These are phyloP conservation scores for Aethes cnicana DNA, from an alignment of 2,888 invertebrate species.

Conservation along the genomic window DNA sequence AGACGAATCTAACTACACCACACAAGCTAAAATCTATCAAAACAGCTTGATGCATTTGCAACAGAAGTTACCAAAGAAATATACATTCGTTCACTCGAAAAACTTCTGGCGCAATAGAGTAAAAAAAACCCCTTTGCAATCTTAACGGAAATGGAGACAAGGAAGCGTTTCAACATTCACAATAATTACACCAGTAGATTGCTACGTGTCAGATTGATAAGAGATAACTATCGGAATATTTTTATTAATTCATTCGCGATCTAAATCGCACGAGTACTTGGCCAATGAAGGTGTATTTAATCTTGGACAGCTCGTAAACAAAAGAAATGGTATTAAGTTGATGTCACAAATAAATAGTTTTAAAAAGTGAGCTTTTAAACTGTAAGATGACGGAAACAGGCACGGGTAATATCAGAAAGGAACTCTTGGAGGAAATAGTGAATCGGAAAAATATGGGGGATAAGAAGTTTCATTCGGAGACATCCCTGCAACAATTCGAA, in stretches of 20 bases:
- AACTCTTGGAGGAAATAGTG: constrained; percentile 58
- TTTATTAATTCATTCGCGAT: constrained; percentile 68
- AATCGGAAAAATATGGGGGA: constrained; percentile 63
- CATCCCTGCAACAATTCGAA: constrained; percentile 63
- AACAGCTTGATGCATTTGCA: too few species aligned
- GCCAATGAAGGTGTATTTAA: constrained; percentile 6
- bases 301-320: constrained; percentile 7
- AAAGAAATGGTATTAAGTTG: constrained; percentile 20
- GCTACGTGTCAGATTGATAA: constrained; percentile 53
- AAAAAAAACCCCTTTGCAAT: too few species aligned
- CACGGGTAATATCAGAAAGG: constrained; percentile 44
- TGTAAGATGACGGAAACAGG: constrained; percentile 53
- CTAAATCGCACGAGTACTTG: constrained; percentile 49
- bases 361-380: constrained; percentile 12
- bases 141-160: constrained; percentile 24
- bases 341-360: constrained; percentile 16
- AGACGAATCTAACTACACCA: too few species aligned
- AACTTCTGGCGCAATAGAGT: too few species aligned
- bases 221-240: constrained; percentile 54
- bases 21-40: too few species aligned
- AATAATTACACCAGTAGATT: constrained; percentile 61
- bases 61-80: too few species aligned
- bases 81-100: too few species aligned
- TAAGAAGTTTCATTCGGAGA: constrained; percentile 72
- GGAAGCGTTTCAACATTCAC: constrained; percentile 38